These are phyloP conservation scores for Tiliacea aurago DNA, from an alignment of 2,888 invertebrate genomes.

Conservation along the genomic window DNA sequence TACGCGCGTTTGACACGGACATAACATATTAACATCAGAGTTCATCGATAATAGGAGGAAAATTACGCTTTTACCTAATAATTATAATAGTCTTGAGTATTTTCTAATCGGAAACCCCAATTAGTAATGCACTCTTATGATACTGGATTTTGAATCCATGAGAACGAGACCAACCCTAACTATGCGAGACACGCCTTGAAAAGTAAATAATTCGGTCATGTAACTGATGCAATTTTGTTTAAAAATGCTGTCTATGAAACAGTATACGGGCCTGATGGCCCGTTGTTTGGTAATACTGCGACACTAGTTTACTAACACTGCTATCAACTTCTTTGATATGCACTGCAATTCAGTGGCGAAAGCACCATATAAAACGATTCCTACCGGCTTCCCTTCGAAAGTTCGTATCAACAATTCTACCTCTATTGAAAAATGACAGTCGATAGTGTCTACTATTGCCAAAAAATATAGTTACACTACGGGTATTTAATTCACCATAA, in stretches of 20 bases:
- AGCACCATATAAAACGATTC: too few relatives aligned
- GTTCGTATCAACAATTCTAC: too few relatives aligned
- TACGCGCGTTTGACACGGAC: not conserved
- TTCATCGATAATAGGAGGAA: conserved; percentile 22
- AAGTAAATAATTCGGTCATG: not conserved
- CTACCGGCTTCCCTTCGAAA: too few relatives aligned
- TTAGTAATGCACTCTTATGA: not conserved
- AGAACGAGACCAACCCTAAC: too few relatives aligned
- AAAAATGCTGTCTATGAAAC: not conserved
- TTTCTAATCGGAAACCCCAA: not conserved
- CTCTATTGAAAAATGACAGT: too few relatives aligned
- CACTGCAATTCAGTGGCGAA: too few relatives aligned
- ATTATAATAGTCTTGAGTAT: not conserved
- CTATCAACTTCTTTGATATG: not conserved
- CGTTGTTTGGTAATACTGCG: conserved; percentile 14
- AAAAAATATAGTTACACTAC: too few relatives aligned
- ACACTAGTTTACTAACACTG: conserved; percentile 23
- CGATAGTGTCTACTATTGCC: too few relatives aligned
- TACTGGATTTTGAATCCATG: not conserved
- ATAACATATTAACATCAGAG: not conserved
- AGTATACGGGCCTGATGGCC: not conserved
- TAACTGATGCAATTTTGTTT: not conserved
- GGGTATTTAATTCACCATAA: too few relatives aligned
- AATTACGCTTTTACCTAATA: conserved; percentile 1
- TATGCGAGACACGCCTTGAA: not conserved